These are phyloP conservation scores for Vultur gryphus DNA, from an alignment of 2,797 vertebrate species.

Conservation along the genomic window DNA sequence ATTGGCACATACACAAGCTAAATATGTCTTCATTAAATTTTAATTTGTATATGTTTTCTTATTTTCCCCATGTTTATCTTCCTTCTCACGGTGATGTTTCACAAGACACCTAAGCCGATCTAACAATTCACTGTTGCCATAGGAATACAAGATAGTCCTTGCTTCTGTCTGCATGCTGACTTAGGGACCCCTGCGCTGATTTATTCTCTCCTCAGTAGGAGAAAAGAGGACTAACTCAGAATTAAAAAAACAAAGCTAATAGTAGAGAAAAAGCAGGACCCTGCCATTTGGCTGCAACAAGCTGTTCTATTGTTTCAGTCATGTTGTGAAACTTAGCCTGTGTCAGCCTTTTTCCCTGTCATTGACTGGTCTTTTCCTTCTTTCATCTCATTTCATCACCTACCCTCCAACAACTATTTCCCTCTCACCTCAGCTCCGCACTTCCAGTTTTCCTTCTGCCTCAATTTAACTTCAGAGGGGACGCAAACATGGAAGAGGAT, in stretches of 20 bases:
- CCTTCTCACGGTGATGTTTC: neutral
- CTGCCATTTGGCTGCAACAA: neutral
- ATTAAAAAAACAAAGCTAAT: neutral
- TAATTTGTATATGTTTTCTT: neutral
- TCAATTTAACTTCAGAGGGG: neutral
- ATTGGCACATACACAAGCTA: neutral
- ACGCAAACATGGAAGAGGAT: neutral
- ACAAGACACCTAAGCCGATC: neutral
- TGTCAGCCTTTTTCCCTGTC: neutral
- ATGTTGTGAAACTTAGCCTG: neutral
- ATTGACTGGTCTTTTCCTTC: neutral
- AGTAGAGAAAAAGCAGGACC: neutral
- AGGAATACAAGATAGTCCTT: neutral
- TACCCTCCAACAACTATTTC: neutral
- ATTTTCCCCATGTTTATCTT: neutral
- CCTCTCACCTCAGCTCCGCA: neutral
- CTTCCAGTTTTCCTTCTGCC: neutral
- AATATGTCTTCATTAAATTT: neutral
- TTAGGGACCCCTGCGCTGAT: neutral
- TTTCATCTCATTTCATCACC: neutral
- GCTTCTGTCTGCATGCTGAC: neutral
- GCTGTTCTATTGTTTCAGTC: neutral
- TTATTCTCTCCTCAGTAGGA: neutral
- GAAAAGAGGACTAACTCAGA: neutral
- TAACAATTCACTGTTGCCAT: neutral